Evolutionary conservation across 2,113 vertebrate genomes (phyloP), one percentile per base, ranked within the genome.

Genomic region (Cololabis saira): DNA sequence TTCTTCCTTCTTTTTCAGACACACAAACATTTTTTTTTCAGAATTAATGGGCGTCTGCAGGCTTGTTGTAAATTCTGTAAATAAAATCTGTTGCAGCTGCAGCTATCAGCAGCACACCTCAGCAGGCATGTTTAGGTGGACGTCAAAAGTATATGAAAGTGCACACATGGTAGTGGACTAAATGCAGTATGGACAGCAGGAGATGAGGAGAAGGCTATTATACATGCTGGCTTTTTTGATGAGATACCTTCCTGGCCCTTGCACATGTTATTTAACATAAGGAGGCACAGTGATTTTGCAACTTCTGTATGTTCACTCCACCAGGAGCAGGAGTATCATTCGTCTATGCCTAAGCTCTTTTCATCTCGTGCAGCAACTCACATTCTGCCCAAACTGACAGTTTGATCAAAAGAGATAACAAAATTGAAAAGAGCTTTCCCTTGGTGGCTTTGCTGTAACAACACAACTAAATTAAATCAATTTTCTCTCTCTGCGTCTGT

Each of bases 391-490:
- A 75, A 69, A 83, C 52, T 79, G 86, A 90, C 89, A 87, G 73
- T 83, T 78, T 81, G 90, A 91, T 87, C 80, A 89, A 79, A 89
- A 77, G 68, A 85, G 88, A 88, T 85, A 87, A 82, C 89, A 80
- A 90, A 87, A 91, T 87, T 87, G 86, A 90, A 90, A 90, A 80
- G 77, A 83, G 76, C 81, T 89, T 87, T 90, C 76, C 76, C 81
- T 78, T 63, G 83, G 71, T 87, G 87, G 71, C 81, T 68, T 80
- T 45, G 78, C 72, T 86, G 79, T 82, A 86, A 83, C 85, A 88
- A 86, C 87, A 82, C 83, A 55, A 80, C 82, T 84, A 89, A 90
- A 92, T 90, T 82, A 89, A 92, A 89, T 89, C 86, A 88, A 76
- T 83, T 84, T 78, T 81, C 70, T 74, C 74, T 81, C 62, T 81